Evolutionary conservation across 2,113 vertebrate species (phyloP).

Genomic region (Onychostruthus taczanowskii): DNA sequence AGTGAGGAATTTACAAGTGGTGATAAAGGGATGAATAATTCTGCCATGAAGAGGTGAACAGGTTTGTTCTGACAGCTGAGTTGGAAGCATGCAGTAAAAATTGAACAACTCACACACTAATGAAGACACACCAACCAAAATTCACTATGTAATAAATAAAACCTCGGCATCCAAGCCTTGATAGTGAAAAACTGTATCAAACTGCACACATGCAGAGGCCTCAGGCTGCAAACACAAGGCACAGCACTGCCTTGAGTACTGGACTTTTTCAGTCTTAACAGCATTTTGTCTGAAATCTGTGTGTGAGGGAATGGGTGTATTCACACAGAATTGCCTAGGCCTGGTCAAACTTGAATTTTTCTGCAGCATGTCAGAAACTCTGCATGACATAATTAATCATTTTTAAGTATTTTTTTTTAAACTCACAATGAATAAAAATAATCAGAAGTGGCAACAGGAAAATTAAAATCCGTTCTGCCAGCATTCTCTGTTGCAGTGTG

Average conservation of each 20-base stretch:
- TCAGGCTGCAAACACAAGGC: neutral
- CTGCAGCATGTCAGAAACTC: neutral
- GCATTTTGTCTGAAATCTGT: neutral
- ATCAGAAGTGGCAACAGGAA: neutral
- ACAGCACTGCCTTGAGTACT: accelerated
- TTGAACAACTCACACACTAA: neutral
- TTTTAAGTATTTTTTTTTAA: neutral
- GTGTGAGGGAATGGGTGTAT: neutral
- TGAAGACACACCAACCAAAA: neutral
- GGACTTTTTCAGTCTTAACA: neutral
- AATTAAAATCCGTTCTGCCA: neutral
- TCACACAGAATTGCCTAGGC: neutral
- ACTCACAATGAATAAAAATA: neutral
- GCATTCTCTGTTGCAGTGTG: neutral
- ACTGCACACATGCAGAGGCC: neutral
- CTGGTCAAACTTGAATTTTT: neutral
- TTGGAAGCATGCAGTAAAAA: neutral
- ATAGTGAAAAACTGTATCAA: neutral
- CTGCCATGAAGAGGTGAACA: neutral
- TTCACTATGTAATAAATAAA: neutral
- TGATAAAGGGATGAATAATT: neutral
- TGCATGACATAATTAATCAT: too few species aligned
- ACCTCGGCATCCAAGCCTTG: neutral
- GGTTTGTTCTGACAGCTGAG: neutral
- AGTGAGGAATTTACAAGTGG: neutral